Base-by-base conservation (phyloP, 2,113 vertebrate genomes). In the Myodes glareolus region DNA sequence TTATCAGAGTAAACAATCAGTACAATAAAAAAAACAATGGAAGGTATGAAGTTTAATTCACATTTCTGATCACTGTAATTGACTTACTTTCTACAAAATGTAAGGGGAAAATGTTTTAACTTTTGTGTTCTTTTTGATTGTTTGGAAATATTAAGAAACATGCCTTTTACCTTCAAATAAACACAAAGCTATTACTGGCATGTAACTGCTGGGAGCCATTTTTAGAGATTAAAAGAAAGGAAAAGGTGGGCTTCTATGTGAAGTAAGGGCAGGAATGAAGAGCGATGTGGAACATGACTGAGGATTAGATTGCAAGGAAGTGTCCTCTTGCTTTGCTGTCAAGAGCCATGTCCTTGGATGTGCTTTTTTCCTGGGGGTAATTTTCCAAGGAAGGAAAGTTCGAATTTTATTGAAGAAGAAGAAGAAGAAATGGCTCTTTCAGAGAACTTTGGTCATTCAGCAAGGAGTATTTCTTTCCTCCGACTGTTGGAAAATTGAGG, bases 51-150 rank as follows among this genome's bases (percentile, higher is more conserved):
- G 78, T 94, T 95, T 95, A 93, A 80, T 92, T 90, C 93, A 70
- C 1, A 72, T 78, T 91, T 94, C 67, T 76, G 36, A 91, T 86
- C 78, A 55, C 77, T 36, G 45, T 70, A 90, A 94, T 29, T 55
- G 7, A 68, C 47, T 36, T 77, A 88, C 50, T 96, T 90, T 76
- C 97, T 88, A 55, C 78, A 95, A 91, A 96, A 95, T 91, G 6
- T 76, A 96, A 84, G 10, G 50, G 27, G 78, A 86, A 86, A 27
- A 82, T 81, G 31, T 89, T 96, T 67, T 93, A 8, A 7, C 63
- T 92, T 91, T 4, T 29, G 27, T 96, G 19, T 68, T 81, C 84
- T 76, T 29, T 96, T 33, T 68, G 73, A 12, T 94, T 96, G 77
- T 33, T 80, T 72, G 8, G 87, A 96, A 77, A 82, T 90, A 76